Conservation (phyloP, 2,113 vertebrate genomes). For the Acanthisitta chloris region DNA sequence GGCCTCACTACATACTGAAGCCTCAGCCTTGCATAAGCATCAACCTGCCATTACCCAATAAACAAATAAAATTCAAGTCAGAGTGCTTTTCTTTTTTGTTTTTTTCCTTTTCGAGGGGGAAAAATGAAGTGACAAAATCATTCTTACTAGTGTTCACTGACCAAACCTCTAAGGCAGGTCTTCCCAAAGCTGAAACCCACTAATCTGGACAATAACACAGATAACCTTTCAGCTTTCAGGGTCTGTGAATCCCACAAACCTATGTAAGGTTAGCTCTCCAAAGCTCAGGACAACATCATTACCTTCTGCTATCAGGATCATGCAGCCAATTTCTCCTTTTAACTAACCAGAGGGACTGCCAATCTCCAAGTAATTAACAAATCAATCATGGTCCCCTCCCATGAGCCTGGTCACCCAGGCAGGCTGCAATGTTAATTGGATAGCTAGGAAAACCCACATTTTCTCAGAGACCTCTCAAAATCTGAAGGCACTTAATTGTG, state of each 20-base stretch:
- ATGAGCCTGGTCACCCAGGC: neutral
- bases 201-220: accelerated
- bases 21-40: neutral
- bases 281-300: neutral
- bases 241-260: neutral
- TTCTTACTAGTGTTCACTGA: neutral
- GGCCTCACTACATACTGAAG: neutral
- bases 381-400: neutral
- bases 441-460: neutral
- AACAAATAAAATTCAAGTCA: neutral
- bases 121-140: neutral
- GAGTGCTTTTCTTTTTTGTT: too few relatives aligned
- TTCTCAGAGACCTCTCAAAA: constrained; percentile 6
- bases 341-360: neutral
- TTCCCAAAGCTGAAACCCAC: neutral
- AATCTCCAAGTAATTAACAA: neutral
- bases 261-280: neutral
- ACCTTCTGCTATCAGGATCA: neutral
- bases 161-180: neutral
- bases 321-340: neutral
- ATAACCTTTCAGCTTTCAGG: neutral
- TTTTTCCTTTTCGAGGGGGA: neutral
- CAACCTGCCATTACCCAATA: neutral
- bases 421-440: neutral
- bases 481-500: neutral